Evolutionary conservation across 2,797 vertebrate species (phyloP), one percentile per base, ranked within the genome.

Genomic region (Hipposideros larvatus): DNA sequence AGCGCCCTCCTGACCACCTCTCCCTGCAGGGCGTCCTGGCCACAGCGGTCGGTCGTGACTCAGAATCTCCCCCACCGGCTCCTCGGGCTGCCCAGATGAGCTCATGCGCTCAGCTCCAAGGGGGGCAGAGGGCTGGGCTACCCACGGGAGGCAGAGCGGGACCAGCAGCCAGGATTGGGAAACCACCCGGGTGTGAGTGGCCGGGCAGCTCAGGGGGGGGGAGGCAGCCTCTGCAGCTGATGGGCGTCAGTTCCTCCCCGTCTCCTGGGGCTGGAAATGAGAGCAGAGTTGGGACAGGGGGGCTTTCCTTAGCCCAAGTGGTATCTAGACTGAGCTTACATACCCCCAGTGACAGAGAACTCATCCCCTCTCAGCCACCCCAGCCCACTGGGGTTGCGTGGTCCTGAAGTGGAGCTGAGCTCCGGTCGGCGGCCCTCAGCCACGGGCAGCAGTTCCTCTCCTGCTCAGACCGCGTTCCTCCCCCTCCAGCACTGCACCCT

Each of bases 51-150:
- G 37, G 77, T 51, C 0, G 3, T 98, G 97, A 98, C 90, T 98
- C 97, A 98, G 63, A 91, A 14, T 89, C 96, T 95, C 94, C 97
- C 48, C 70, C 86, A 18, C 41, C 11, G 21, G 34, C 95, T 96
- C 68, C 87, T 61, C 3, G 31, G 41, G 92, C 82, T 92, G 95
- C 93, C 66, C 96, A 80, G 94, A 97, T 98, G 98, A 98, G 97
- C 95, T 98, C 96, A 98, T 95, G 92, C 88, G 89, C 74, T 51
- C 73, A 85, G 84, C 95, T 96, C 90, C 31, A 14, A 87, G 90
- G 90, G 53, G 90, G 95, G 77, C 63, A 77, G 87, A 93, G 71
- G 87, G 80, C 90, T 0, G 55, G 43, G 71, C 90, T 90, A 6
- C 63, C 41, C 77, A 51, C 57, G 7, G 34, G 66, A 61, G 91